Conservation (phyloP, 2,888 invertebrate genomes). For the Autographa gamma region DNA sequence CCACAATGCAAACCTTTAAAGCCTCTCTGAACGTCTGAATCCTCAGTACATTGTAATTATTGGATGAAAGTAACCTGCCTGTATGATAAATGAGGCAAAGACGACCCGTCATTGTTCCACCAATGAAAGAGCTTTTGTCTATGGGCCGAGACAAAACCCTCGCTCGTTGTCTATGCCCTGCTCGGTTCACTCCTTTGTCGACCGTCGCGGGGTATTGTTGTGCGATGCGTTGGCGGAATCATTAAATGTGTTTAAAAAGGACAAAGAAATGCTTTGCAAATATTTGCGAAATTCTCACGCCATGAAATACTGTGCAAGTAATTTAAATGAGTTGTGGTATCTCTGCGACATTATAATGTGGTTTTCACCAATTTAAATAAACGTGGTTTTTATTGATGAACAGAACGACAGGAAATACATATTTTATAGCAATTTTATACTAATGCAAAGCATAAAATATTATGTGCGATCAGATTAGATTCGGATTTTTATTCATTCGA, state of each 20-base stretch:
- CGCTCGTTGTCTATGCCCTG: slow-evolving; percentile 82
- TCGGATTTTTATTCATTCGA: slow-evolving; percentile 35
- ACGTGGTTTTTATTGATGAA: slow-evolving; percentile 52
- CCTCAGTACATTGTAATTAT: slow-evolving; percentile 85
- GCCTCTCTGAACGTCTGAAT: slow-evolving; percentile 70
- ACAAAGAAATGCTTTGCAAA: slow-evolving; percentile 76
- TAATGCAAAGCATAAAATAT: slow-evolving; percentile 43
- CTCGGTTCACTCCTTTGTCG: slow-evolving; percentile 82
- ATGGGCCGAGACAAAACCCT: slow-evolving; percentile 82
- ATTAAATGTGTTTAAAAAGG: slow-evolving; percentile 76
- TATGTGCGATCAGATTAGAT: slow-evolving; percentile 27
- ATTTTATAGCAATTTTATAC: slow-evolving; percentile 54
- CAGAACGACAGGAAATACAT: slow-evolving; percentile 51
- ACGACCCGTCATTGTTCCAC: slow-evolving; percentile 82
- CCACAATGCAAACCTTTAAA: slow-evolving; percentile 69
- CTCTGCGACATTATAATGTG: slow-evolving; percentile 29
- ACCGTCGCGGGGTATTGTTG: slow-evolving; percentile 78
- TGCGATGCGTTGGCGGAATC: slow-evolving; percentile 77
- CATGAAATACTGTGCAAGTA: slow-evolving; percentile 46
- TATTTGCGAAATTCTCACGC: slow-evolving; percentile 81
- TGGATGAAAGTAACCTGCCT: slow-evolving; percentile 87
- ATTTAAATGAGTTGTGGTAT: slow-evolving; percentile 45
- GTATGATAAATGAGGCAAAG: slow-evolving; percentile 88
- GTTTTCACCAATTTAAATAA: slow-evolving; percentile 44
- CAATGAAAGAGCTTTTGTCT: slow-evolving; percentile 87